Evolutionary conservation across 2,888 invertebrate genomes (phyloP).

Genomic region (Epinotia demarniana): DNA sequence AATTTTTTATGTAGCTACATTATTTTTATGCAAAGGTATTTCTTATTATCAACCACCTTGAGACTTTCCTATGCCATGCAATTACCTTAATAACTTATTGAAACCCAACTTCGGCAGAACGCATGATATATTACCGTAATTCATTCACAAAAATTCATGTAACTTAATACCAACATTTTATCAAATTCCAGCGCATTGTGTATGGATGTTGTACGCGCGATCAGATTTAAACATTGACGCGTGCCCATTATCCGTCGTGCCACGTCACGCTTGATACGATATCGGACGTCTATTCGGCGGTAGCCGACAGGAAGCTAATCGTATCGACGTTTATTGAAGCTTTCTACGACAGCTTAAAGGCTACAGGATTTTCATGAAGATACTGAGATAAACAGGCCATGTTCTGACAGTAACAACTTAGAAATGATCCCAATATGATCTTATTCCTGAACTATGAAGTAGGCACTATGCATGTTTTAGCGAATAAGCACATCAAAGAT

Average conservation of each 20-base stretch:
- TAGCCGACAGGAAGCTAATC: not conserved
- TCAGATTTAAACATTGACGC: constrained; percentile 37
- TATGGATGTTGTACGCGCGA: constrained; percentile 28
- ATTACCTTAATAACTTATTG: not conserved
- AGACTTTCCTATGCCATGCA: not conserved
- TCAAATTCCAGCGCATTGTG: constrained; percentile 25
- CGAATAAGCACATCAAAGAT: no score
- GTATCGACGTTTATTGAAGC: constrained; percentile 5
- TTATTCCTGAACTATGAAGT: not conserved
- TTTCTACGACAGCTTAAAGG: not conserved
- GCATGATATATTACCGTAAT: not conserved
- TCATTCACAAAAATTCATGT: not conserved
- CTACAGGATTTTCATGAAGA: not conserved
- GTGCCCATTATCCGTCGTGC: constrained; percentile 49
- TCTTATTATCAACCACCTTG: not conserved
- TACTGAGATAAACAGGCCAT: no score
- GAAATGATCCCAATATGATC: no score
- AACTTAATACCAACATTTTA: constrained; percentile 29
- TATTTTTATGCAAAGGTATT: not conserved
- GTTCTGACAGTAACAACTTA: not conserved
- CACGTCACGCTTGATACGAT: constrained; percentile 41
- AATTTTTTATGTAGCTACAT: no score
- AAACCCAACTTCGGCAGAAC: not conserved
- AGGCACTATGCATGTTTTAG: not conserved
- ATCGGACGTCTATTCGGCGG: constrained; percentile 11